phyloP scores from a whole-genome alignment of 1,140 invertebrate species.

The Drosophila takahashii region DNA sequence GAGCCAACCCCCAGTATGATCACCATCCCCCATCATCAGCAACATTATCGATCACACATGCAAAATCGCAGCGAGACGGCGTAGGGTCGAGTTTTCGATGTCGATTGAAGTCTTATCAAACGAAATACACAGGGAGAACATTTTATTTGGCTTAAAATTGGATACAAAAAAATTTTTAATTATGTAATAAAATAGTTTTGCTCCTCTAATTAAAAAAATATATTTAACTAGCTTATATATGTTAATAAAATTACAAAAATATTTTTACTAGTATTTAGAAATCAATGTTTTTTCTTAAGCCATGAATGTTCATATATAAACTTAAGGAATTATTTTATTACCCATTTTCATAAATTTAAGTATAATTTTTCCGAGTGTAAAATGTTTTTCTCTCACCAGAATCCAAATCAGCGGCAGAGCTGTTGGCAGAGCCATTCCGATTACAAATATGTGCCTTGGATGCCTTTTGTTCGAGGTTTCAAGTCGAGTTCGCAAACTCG shows the following conservation, averaged over 20 bases:
- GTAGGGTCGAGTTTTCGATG: too few relatives aligned
- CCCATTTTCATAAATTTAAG: background rate
- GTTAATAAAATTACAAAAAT: too few relatives aligned
- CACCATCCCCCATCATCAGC: conserved; percentile 33
- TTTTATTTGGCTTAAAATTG: background rate
- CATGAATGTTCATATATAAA: too few relatives aligned
- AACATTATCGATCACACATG: conserved; percentile 40
- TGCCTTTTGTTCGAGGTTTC: conserved; percentile 78
- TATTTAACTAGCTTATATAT: too few relatives aligned
- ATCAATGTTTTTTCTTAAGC: too few relatives aligned
- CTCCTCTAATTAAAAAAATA: too few relatives aligned
- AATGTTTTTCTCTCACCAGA: conserved; percentile 15
- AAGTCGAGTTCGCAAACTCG: conserved; percentile 63
- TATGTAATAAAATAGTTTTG: too few relatives aligned
- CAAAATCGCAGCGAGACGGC: conserved; percentile 26
- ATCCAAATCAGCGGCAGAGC: conserved; percentile 29
- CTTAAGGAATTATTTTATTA: too few relatives aligned
- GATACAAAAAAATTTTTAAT: too few relatives aligned
- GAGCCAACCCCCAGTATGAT: conserved; percentile 13
- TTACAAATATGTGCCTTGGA: conserved; percentile 47
- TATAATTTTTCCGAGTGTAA: conserved; percentile 17
- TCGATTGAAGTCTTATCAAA: conserved; percentile 27
- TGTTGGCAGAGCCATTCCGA: conserved; percentile 50
- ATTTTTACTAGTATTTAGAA: too few relatives aligned
- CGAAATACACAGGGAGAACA: background rate